Evolutionary conservation across 30 jellyfish, hydroid and myxozoan genomes (phyloP).

Genomic region (Aurelia coerulea): DNA sequence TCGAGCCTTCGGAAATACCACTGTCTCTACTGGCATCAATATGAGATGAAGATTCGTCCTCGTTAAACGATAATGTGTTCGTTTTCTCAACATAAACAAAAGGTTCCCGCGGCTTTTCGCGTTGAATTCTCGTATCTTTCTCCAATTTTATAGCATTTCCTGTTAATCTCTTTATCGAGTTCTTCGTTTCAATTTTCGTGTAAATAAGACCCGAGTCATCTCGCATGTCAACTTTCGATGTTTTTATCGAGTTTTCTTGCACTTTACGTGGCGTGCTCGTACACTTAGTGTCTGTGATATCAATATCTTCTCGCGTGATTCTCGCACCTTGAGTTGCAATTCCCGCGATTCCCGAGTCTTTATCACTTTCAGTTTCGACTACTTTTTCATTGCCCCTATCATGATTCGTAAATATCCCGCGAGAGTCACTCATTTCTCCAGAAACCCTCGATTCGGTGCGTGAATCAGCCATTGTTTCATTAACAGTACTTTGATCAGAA

Average conservation of each 20-base stretch:
- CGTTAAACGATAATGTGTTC: conserved; percentile 24
- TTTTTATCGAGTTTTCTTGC: conserved; percentile 24
- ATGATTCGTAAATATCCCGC: conserved; percentile 43
- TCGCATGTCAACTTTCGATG: not conserved
- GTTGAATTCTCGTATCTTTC: not conserved
- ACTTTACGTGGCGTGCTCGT: conserved; percentile 69
- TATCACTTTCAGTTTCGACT: not conserved
- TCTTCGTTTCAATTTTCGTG: conserved; percentile 51
- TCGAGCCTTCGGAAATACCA: conserved; percentile 90
- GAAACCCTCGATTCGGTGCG: not conserved
- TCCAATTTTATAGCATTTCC: conserved; percentile 61
- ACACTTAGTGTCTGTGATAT: conserved; percentile 48
- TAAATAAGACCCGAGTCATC: conserved; percentile 62
- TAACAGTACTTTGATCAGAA: not conserved
- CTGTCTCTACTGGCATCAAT: conserved; percentile 88
- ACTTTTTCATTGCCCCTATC: conserved; percentile 21
- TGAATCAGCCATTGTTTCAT: not conserved
- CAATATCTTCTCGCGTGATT: conserved; percentile 48
- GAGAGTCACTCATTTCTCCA: conserved; percentile 7
- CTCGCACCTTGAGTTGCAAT: not conserved
- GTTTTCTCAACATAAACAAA: not conserved
- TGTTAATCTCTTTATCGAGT: conserved; percentile 29
- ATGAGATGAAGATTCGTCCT: conserved; percentile 21
- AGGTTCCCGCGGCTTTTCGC: not conserved
- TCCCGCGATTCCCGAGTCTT: not conserved